Evolutionary conservation across 2,888 invertebrate genomes (phyloP), one percentile per base, ranked within the genome.

Genomic region (Drosophila anomalata): DNA sequence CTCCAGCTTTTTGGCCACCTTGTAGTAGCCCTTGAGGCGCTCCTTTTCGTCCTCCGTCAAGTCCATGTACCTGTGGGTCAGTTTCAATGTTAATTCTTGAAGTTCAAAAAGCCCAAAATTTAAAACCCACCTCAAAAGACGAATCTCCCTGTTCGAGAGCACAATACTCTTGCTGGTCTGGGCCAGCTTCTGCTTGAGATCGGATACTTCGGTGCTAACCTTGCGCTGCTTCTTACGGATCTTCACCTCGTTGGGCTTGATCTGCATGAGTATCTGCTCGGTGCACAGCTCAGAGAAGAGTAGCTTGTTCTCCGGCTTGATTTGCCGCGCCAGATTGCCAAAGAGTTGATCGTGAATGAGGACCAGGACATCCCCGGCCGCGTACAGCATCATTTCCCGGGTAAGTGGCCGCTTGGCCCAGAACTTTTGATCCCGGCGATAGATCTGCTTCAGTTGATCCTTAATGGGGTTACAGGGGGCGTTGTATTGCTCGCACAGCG

Each of bases 21-120:
- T 98, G 88, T 97, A 96, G 55, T 96, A 96, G 39, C 97, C 96
- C 91, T 97, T 97, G 17, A 98, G 92, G 90, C 97, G 97, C 81
- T 97, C 97, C 87, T 97, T 97, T 89, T 98, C 97, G 76, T 97
- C 97, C 82, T 97, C 97, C 17, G 97, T 97, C 55, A 98, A 93
- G 87, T 97, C 97, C 91, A 98, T 94, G 92, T 97, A 97, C 88
- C 96, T 95, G 75, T 2, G 77, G 36, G n/a, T 26, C 8, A 63
- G 14, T 3, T 5, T n/a, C 0, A 3, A 2, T 1, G 14, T 36
- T n/a, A 14, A n/a, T n/a, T 2, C 7, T 36, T 2, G 2, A 7
- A n/a, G 7, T 36, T 7, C 6, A 2, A n/a, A 6, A 7, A 7
- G 2, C 2, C 2, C n/a, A 36, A 12, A 0, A 2, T 2, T 14